Evolutionary conservation across 1,140 invertebrate species (phyloP), one percentile per base, ranked within the genome.

Genomic region (Listronotus bonariensis): DNA sequence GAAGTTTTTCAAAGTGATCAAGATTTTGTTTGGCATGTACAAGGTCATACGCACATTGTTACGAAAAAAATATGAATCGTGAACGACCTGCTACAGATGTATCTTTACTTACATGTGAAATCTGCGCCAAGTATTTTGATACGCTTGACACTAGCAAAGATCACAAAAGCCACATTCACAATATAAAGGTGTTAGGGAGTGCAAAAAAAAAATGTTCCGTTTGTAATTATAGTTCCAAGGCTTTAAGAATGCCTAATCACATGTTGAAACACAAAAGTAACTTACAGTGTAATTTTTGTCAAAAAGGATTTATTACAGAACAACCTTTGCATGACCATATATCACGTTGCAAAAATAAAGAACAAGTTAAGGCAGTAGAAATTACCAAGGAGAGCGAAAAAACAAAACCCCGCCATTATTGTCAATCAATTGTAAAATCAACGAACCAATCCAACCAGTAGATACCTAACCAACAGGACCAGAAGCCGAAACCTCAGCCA

Each of bases 71-170:
- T 9, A 34, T 34, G 26, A 51, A 17, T 36, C 12, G 15, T 26
- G 32, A 15, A n/a, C 41, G 48, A 17, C 59, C 59, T 41, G 32
- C 2, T 12, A 31, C 3, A 15, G 49, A 62, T 40, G 49, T 53
- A 1, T 34, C 12, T 3, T 31, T 12, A 8, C 12, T 43, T 1
- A 52, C 48, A 2, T 62, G 59, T 18, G 59, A 53, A 43, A 10
- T 62, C 12, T 62, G 59, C 12, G 59, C 59, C 14, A 9, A 62
- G 32, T 53, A 53, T 5, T 53, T 52, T 12, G 14, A 43, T 34
- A 17, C 3, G 12, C 34, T 8, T 11, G 59, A 12, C 32, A 12
- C 0, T 20, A 45, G 17, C 14, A 62, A 43, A 18, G 11, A 26
- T 10, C 59, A 62, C 17, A 53, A 38, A n/a, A 53, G 17, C 4